A percentile compares a stretch with the other conserved stretches of the same genome.
These are phyloP conservation scores for Eulemur rufifrons DNA, from an alignment of 2,113 vertebrate genomes.

Conservation along the genomic window DNA sequence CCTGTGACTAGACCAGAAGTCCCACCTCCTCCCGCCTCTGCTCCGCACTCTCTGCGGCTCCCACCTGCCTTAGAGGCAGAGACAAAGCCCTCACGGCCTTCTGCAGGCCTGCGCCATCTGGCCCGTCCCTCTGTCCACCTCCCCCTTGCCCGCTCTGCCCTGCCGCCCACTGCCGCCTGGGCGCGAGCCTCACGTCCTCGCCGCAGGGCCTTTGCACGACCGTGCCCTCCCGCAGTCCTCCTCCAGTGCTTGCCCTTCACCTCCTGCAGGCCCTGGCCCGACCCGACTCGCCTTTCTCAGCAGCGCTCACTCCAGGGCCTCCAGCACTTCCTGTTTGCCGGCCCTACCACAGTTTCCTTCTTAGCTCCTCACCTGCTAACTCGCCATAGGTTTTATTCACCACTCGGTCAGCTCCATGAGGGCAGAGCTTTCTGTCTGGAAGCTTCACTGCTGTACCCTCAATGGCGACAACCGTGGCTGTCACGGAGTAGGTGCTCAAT, in stretches of 20 bases:
- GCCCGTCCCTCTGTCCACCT: background rate
- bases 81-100: background rate
- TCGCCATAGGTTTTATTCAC: background rate
- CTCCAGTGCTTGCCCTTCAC: background rate
- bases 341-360: background rate
- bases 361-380: background rate
- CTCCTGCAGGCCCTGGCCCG: background rate
- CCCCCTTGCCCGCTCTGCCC: background rate
- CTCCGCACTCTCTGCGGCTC: background rate
- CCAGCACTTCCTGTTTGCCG: background rate
- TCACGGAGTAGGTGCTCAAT: background rate
- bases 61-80: background rate
- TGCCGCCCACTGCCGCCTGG: background rate
- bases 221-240: no score
- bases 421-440: background rate
- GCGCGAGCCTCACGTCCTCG: accelerated
- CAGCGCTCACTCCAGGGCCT: background rate
- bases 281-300: background rate
- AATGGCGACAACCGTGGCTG: background rate
- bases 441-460: background rate
- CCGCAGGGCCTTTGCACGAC: background rate
- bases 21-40: background rate
- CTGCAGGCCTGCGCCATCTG: accelerated
- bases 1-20: background rate
- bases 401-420: background rate